Conservation (phyloP, 2,113 vertebrate genomes). For the Gopherus evgoodei region DNA sequence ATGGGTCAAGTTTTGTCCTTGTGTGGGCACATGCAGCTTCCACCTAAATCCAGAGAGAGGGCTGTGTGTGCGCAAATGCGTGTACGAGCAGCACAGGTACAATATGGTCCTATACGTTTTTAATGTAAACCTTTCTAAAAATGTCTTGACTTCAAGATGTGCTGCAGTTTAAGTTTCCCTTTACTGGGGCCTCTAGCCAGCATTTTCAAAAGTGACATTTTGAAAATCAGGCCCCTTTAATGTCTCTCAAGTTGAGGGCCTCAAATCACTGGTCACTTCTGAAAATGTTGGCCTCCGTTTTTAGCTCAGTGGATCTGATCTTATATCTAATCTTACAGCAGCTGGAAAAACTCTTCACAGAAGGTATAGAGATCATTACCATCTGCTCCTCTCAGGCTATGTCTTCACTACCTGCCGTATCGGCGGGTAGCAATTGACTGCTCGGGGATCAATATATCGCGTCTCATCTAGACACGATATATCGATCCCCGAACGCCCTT, state of each 20-base stretch:
- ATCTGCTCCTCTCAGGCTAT: neutral
- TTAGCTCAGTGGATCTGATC: neutral
- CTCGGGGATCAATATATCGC: no score
- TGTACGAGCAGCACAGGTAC: no score
- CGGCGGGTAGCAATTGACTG: no score
- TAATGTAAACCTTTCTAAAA: neutral
- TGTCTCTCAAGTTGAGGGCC: conserved; percentile 13
- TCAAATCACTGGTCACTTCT: neutral
- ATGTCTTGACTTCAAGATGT: neutral
- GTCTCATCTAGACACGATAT: no score
- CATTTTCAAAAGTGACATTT: neutral
- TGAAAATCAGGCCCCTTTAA: conserved; percentile 8
- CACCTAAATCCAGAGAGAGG: no score
- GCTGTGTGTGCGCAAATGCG: no score
- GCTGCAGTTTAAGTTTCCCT: neutral
- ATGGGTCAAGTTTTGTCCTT: no score
- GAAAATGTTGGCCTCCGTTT: neutral
- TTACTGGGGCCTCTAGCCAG: neutral
- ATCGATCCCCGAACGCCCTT: no score
- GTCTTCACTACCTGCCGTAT: no score
- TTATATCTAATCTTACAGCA: neutral
- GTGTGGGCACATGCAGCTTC: no score
- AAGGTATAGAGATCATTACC: neutral
- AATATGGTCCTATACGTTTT: no score
- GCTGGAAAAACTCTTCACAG: neutral